Percentiles rank a stretch among this genome's conserved stretches.
Conservation (phyloP, 2,113 vertebrate species). For the Anolis carolinensis region DNA sequence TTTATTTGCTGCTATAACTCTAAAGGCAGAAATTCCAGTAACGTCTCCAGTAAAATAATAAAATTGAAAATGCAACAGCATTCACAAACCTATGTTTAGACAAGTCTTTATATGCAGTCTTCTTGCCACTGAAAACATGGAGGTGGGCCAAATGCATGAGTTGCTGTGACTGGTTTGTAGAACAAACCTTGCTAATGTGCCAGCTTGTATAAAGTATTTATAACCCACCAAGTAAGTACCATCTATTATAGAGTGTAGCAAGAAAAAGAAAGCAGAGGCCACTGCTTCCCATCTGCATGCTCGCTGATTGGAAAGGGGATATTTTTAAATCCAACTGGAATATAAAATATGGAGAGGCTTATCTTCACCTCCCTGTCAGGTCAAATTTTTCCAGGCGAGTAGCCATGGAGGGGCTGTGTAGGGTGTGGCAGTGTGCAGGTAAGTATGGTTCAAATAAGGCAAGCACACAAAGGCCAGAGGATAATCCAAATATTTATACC, state of each 20-base stretch:
- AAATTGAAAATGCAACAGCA: conserved; percentile 14
- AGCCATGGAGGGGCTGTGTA: neutral
- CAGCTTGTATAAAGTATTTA: conserved; percentile 53
- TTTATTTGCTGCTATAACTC: neutral
- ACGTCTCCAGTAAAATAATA: neutral
- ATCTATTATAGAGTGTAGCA: conserved; percentile 20
- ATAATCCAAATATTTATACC: neutral
- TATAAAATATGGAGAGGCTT: neutral
- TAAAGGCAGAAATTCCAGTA: conserved; percentile 5
- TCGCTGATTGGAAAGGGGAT: conserved; percentile 26
- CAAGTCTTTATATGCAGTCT: conserved; percentile 33
- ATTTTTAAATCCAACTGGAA: conserved; percentile 24
- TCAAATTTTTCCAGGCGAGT: neutral
- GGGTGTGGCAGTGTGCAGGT: neutral
- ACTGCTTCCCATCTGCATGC: neutral
- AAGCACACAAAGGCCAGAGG: neutral
- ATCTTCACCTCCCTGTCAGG: neutral
- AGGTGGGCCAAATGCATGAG: conserved; percentile 12
- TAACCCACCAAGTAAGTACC: neutral
- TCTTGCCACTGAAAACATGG: conserved; percentile 32
- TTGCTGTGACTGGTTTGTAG: conserved; percentile 43
- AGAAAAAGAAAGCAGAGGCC: conserved; percentile 12
- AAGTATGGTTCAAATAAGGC: neutral
- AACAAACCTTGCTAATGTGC: conserved; percentile 34
- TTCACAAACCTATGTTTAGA: conserved; percentile 49